phyloP scores from a whole-genome alignment of 1,140 invertebrate species.

The Bombus pascuorum region DNA sequence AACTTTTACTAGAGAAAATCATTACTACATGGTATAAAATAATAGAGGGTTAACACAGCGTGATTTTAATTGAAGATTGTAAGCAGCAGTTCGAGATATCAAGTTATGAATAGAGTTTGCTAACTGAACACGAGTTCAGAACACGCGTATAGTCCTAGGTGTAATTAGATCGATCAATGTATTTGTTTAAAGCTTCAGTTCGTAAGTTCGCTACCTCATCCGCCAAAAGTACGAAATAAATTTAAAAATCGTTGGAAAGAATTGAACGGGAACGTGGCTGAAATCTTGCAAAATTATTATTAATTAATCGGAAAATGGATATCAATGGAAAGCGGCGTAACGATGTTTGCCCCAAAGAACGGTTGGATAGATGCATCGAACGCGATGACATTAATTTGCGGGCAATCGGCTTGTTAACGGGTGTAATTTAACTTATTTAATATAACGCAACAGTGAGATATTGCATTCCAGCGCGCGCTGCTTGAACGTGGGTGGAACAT shows the following conservation, averaged over 20 bases:
- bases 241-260: neutral
- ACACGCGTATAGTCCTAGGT: neutral
- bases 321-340: neutral
- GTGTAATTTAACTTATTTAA: conserved; percentile 37
- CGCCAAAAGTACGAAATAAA: neutral
- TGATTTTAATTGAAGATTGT: neutral
- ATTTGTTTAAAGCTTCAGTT: neutral
- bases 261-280: neutral
- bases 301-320: neutral
- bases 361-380: neutral
- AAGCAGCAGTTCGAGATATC: too few relatives aligned
- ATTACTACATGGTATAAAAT: neutral
- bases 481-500: conserved; percentile 21
- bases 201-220: neutral
- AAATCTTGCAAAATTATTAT: neutral
- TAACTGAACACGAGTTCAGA: neutral
- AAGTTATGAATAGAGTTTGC: neutral
- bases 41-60: neutral
- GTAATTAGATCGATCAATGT: neutral
- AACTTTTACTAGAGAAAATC: too few relatives aligned
- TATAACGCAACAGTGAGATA: conserved; percentile 25
- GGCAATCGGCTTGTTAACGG: conserved; percentile 4
- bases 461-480: conserved; percentile 33
- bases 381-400: conserved; percentile 8
- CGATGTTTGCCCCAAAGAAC: neutral